phyloP scores from a whole-genome alignment of 2,888 invertebrate species.

The Polymixis lichenea region DNA sequence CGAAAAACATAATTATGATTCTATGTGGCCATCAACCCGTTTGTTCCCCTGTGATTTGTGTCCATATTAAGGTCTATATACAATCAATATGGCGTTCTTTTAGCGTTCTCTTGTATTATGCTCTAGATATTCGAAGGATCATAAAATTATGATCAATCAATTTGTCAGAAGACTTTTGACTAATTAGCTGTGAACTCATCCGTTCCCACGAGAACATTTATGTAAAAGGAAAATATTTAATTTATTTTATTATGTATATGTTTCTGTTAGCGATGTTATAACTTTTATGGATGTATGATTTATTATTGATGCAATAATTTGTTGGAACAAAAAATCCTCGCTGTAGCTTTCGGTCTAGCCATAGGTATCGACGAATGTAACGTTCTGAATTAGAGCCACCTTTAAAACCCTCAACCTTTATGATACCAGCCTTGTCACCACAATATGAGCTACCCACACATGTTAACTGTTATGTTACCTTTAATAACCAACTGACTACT shows the following conservation, averaged over 20 bases:
- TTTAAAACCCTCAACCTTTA: neutral
- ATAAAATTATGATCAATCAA: constrained; percentile 63
- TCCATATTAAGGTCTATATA: constrained; percentile 30
- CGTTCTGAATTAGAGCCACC: neutral
- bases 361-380: neutral
- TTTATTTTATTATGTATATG: constrained; percentile 60
- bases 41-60: constrained; percentile 64
- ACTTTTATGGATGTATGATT: constrained; percentile 63
- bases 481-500: constrained; percentile 32
- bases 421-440: neutral
- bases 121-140: constrained; percentile 55
- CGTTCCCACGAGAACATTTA: constrained; percentile 63
- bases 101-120: constrained; percentile 37
- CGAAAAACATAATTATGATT: constrained; percentile 74
- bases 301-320: constrained; percentile 42
- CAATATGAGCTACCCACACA: constrained; percentile 15
- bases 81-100: constrained; percentile 25
- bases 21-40: constrained; percentile 72
- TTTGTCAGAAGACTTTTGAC: constrained; percentile 65
- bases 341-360: neutral
- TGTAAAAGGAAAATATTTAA: constrained; percentile 61
- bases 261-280: constrained; percentile 50
- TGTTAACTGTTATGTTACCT: constrained; percentile 27
- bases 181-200: constrained; percentile 65
- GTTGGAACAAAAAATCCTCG: constrained; percentile 51